Evolutionary conservation across 1,140 invertebrate genomes (phyloP).

Genomic region (Arion vulgaris): DNA sequence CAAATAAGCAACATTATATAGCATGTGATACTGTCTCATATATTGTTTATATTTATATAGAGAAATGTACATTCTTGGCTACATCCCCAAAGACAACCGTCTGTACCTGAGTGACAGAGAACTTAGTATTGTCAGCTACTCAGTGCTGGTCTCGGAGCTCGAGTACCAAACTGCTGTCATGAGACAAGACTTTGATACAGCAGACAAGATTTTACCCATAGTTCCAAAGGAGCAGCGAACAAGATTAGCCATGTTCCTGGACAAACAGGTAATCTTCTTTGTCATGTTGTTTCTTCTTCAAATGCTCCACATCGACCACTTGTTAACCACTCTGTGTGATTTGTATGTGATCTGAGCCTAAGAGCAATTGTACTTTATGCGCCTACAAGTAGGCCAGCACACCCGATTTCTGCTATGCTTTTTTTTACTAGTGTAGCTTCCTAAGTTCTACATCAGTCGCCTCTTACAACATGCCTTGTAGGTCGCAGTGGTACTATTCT

Average conservation of each 20-base stretch:
- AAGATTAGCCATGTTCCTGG: conserved; percentile 97
- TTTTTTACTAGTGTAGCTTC: neutral
- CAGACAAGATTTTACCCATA: conserved; percentile 93
- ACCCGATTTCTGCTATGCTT: too few relatives aligned
- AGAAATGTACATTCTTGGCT: conserved; percentile 92
- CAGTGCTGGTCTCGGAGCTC: conserved; percentile 89
- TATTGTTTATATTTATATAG: conserved; percentile 67
- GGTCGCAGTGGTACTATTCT: too few relatives aligned
- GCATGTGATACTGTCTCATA: too few relatives aligned
- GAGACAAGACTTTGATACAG: conserved; percentile 96
- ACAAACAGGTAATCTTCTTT: conserved; percentile 86
- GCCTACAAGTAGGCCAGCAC: too few relatives aligned
- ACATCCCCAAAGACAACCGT: conserved; percentile 96
- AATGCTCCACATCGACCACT: too few relatives aligned
- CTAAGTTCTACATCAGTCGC: too few relatives aligned
- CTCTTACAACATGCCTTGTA: too few relatives aligned
- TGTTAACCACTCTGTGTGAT: too few relatives aligned
- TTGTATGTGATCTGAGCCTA: too few relatives aligned
- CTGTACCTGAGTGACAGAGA: conserved; percentile 98
- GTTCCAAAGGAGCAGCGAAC: conserved; percentile 96
- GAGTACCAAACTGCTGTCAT: conserved; percentile 99
- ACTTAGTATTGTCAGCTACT: conserved; percentile 93
- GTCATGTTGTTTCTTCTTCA: neutral
- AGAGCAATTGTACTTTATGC: too few relatives aligned
- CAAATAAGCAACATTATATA: too few relatives aligned